These are phyloP conservation scores for Cordilura impudica DNA, from an alignment of 2,888 invertebrate genomes.

Conservation along the genomic window DNA sequence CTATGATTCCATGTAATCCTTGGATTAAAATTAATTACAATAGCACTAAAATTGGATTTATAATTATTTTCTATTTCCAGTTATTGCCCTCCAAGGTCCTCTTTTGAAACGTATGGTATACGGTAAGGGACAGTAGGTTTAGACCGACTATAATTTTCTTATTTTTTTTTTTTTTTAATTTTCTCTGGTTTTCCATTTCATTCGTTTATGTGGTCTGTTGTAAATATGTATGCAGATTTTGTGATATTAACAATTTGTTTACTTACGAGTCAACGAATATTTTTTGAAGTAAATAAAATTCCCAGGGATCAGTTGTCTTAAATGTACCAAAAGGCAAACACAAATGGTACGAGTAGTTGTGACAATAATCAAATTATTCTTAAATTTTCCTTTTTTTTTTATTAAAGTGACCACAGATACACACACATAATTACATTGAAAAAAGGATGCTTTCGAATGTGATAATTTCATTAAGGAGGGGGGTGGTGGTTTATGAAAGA, in stretches of 20 bases:
- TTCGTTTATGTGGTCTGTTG: neutral
- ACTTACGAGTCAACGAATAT: too few relatives aligned
- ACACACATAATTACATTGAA: slow-evolving; percentile 5
- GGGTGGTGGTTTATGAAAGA: neutral
- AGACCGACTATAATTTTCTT: too few relatives aligned
- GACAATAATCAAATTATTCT: slow-evolving; percentile 55
- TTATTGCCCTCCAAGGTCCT: too few relatives aligned
- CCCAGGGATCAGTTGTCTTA: slow-evolving; percentile 34
- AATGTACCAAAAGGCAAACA: slow-evolving; percentile 10
- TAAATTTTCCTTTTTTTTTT: slow-evolving; percentile 29
- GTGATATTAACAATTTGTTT: neutral
- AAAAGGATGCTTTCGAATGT: neutral
- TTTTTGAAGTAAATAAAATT: slow-evolving; percentile 37
- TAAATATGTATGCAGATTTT: neutral
- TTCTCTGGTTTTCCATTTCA: neutral
- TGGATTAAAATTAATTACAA: too few relatives aligned
- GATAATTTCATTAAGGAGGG: slow-evolving; percentile 13
- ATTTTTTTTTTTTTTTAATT: neutral
- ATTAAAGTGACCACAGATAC: slow-evolving; percentile 31
- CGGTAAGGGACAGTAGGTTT: too few relatives aligned
- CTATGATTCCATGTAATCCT: too few relatives aligned
- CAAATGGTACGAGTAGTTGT: slow-evolving; percentile 51
- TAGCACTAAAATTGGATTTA: too few relatives aligned
- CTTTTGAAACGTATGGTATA: too few relatives aligned
- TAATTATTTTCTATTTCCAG: too few relatives aligned